These are phyloP conservation scores for Cephus nigrinus DNA, from an alignment of 2,888 invertebrate species.

Conservation along the genomic window DNA sequence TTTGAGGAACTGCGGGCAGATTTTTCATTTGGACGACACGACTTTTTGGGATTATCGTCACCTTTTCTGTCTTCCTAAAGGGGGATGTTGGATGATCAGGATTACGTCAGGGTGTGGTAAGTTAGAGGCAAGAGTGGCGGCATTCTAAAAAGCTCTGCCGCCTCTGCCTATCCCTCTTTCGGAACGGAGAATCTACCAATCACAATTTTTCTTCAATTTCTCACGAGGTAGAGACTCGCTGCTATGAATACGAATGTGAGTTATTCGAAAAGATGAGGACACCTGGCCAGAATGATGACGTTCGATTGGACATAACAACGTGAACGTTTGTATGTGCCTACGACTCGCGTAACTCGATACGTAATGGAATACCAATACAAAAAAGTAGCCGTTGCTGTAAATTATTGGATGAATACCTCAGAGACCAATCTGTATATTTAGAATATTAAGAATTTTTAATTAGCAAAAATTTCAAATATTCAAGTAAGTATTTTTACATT, in stretches of 20 bases:
- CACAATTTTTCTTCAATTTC: background rate
- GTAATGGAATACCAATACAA: background rate
- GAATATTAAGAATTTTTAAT: background rate
- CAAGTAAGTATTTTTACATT: background rate
- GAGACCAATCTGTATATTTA: background rate
- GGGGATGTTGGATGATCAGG: background rate
- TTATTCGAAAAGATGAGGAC: background rate
- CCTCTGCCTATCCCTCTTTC: background rate
- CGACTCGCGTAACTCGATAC: background rate
- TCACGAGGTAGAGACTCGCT: background rate
- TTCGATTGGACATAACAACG: background rate
- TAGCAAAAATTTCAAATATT: background rate
- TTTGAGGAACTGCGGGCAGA: background rate
- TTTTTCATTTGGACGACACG: background rate
- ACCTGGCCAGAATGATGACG: conserved; percentile 4
- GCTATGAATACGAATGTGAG: conserved; percentile 1
- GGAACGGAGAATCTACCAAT: background rate
- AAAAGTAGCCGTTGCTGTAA: background rate
- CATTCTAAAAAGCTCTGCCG: background rate
- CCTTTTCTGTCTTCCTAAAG: background rate
- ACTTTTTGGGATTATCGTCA: background rate
- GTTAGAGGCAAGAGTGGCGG: background rate
- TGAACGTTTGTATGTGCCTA: background rate
- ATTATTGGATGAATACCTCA: background rate
- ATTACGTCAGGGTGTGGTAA: background rate